A percentile compares a stretch with the other conserved stretches of the same genome.
Conservation (phyloP, 2,888 invertebrate species). For the Blera fallax region DNA sequence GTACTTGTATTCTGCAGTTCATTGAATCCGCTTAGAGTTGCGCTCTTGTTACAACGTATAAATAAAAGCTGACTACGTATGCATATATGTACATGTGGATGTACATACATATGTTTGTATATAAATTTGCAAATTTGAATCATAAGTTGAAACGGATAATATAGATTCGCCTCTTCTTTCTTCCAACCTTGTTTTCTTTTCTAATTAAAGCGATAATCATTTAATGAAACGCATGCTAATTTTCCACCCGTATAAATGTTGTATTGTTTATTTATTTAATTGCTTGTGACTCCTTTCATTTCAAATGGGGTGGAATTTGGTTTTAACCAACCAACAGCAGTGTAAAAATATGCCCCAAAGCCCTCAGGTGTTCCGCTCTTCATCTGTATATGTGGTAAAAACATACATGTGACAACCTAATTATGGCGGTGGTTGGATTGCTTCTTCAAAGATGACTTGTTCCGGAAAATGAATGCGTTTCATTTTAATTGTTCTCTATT, state of each 20-base stretch:
- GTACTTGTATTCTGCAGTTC: too few relatives aligned
- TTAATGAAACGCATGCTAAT: slow-evolving; percentile 65
- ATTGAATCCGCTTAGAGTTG: too few relatives aligned
- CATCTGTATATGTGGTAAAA: slow-evolving; percentile 1
- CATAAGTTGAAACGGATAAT: too few relatives aligned
- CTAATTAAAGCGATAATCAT: slow-evolving; percentile 52
- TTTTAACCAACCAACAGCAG: slow-evolving; percentile 26
- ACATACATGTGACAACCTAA: slow-evolving; percentile 37
- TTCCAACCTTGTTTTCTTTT: not conserved
- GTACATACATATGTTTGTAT: too few relatives aligned
- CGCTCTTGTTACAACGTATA: too few relatives aligned
- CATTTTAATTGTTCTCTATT: slow-evolving; percentile 40
- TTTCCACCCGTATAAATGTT: slow-evolving; percentile 61
- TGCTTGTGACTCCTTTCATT: slow-evolving; percentile 62
- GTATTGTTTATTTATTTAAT: slow-evolving; percentile 69
- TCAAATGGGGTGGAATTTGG: slow-evolving; percentile 52
- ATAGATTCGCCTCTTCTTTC: not conserved
- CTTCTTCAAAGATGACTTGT: slow-evolving; percentile 48
- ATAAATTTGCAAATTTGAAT: too few relatives aligned
- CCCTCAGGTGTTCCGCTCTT: slow-evolving; percentile 58
- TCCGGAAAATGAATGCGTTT: slow-evolving; percentile 44
- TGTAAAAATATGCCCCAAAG: slow-evolving; percentile 25
- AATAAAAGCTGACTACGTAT: too few relatives aligned
- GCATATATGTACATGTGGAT: too few relatives aligned
- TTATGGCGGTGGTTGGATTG: slow-evolving; percentile 49